Evolutionary conservation across 2,113 vertebrate genomes (phyloP).

Genomic region (Zootoca vivipara): DNA sequence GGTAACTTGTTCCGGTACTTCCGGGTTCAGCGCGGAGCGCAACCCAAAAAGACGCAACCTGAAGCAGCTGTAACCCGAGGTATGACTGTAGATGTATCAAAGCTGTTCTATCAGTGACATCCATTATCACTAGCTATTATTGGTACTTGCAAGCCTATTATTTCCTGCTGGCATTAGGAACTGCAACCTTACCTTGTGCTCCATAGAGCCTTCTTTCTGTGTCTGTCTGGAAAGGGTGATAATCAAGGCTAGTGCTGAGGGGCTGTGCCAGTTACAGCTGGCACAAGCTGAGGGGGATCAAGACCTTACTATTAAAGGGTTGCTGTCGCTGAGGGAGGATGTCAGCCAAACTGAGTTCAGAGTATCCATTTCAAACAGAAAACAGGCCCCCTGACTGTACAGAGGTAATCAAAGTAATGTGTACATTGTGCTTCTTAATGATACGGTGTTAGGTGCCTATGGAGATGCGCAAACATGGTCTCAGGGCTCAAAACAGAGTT

Average conservation of each 20-base stretch:
- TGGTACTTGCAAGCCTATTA: constrained; percentile 39
- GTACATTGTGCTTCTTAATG: constrained; percentile 13
- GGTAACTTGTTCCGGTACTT: too few species aligned
- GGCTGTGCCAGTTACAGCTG: constrained; percentile 23
- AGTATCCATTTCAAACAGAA: constrained; percentile 38
- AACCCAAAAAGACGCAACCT: too few species aligned
- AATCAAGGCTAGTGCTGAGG: constrained; percentile 12
- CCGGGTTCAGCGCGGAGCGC: too few species aligned
- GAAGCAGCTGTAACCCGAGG: too few species aligned
- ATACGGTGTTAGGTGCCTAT: not conserved
- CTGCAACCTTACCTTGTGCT: constrained; percentile 29
- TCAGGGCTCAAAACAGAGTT: not conserved
- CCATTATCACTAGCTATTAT: constrained; percentile 34
- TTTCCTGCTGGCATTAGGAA: constrained; percentile 40
- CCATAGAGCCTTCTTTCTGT: not conserved
- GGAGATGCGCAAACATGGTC: not conserved
- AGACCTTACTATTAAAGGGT: constrained; percentile 32
- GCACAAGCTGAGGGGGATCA: constrained; percentile 38
- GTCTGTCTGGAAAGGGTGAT: constrained; percentile 17
- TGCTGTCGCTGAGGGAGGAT: constrained; percentile 40
- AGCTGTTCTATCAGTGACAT: not conserved
- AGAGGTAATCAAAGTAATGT: not conserved
- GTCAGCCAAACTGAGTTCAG: constrained; percentile 35
- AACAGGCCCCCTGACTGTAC: constrained; percentile 23
- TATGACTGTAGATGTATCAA: not conserved